Conservation (phyloP, 2,888 invertebrate genomes). For the Nephrocerus scutellatus region DNA sequence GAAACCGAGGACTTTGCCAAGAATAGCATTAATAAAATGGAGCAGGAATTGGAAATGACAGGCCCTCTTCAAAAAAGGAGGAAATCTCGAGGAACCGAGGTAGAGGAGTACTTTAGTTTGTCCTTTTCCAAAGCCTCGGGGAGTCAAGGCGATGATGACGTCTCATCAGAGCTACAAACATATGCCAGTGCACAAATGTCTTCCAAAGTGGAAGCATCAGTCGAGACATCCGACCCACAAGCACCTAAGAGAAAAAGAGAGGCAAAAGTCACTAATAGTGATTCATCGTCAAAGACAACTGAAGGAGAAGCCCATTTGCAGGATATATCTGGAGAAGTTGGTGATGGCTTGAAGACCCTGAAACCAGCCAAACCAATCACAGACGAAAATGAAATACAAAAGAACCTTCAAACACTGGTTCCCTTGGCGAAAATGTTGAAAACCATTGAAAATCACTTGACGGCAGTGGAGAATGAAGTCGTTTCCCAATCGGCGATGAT, state of each 20-base stretch:
- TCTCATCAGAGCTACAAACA: slow-evolving; percentile 59
- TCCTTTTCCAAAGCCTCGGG: slow-evolving; percentile 55
- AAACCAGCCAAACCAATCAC: slow-evolving; percentile 42
- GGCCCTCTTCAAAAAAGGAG: slow-evolving; percentile 52
- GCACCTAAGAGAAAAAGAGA: slow-evolving; percentile 41
- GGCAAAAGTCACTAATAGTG: slow-evolving; percentile 44
- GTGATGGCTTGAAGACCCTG: slow-evolving; percentile 48
- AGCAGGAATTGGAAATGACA: slow-evolving; percentile 54
- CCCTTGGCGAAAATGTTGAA: slow-evolving; percentile 46
- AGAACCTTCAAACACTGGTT: slow-evolving; percentile 46
- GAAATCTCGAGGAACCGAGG: slow-evolving; percentile 60
- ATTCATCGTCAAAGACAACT: slow-evolving; percentile 41
- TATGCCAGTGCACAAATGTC: slow-evolving; percentile 62
- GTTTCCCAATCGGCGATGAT: slow-evolving; percentile 58
- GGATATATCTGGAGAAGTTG: slow-evolving; percentile 54
- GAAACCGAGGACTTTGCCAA: slow-evolving; percentile 49
- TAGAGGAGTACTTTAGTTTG: slow-evolving; percentile 61
- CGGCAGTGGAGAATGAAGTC: slow-evolving; percentile 59
- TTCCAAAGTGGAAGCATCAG: slow-evolving; percentile 46
- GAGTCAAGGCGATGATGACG: slow-evolving; percentile 53
- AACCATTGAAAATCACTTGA: slow-evolving; percentile 53
- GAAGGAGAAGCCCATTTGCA: slow-evolving; percentile 47
- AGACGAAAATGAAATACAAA: slow-evolving; percentile 48
- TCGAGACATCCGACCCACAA: slow-evolving; percentile 25
- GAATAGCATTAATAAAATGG: slow-evolving; percentile 46